Evolutionary conservation across 2,797 vertebrate species (phyloP).

Genomic region (Aulostomus chinensis): DNA sequence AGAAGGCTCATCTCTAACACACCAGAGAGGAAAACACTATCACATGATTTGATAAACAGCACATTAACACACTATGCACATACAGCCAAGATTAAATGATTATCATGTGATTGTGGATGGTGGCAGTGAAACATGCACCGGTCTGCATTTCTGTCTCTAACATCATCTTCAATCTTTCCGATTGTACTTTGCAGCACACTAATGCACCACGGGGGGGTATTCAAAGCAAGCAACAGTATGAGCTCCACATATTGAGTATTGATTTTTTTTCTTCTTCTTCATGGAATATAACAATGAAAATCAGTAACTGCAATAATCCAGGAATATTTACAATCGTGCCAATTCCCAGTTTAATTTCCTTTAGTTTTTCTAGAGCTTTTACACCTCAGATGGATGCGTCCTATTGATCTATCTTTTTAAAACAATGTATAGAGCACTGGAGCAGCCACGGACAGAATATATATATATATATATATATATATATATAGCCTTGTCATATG

Average conservation of each 20-base stretch:
- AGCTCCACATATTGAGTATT: conserved; percentile 28
- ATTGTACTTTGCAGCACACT: conserved; percentile 16
- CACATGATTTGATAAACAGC: conserved; percentile 23
- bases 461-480: too few species aligned
- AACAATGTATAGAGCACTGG: too few species aligned
- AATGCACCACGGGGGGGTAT: neutral
- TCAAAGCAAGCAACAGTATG: conserved; percentile 15
- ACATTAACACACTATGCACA: conserved; percentile 25
- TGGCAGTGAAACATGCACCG: conserved; percentile 17
- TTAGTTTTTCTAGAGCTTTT: conserved; percentile 28
- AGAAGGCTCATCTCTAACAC: conserved; percentile 7
- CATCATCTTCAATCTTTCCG: conserved; percentile 11
- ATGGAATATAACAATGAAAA: conserved; percentile 23
- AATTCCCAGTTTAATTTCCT: conserved; percentile 27
- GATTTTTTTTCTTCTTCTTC: conserved; percentile 18
- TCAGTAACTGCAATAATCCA: conserved; percentile 22
- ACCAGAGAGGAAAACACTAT: conserved; percentile 18
- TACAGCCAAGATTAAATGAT: conserved; percentile 30
- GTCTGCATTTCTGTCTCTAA: conserved; percentile 14
- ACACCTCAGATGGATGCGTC: too few species aligned
- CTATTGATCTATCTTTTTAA: conserved; percentile 32
- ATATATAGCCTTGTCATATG: too few species aligned
- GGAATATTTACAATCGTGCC: conserved; percentile 41
- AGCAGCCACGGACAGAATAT: too few species aligned
- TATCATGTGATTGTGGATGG: conserved; percentile 16